Conservation (phyloP, 2,888 invertebrate genomes). For the Ennomos fuscantarius region DNA sequence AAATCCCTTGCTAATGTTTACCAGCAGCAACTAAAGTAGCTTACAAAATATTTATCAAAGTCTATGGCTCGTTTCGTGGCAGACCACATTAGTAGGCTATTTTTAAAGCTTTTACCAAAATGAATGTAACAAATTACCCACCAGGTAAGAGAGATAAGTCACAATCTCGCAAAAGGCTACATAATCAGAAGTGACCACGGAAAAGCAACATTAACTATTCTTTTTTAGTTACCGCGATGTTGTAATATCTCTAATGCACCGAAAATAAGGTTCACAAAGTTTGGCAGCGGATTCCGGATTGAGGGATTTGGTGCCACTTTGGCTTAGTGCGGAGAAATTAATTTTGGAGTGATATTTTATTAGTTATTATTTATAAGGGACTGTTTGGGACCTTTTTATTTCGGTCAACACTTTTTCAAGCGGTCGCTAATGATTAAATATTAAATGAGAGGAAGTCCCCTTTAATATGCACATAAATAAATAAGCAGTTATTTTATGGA, state of each 20-base stretch:
- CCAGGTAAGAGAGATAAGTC: constrained; percentile 7
- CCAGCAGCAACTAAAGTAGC: no score
- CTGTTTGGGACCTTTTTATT: no score
- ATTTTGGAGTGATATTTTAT: background rate
- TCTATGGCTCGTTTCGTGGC: background rate
- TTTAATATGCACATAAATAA: no score
- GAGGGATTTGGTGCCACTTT: background rate
- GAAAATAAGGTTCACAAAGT: constrained; percentile 25
- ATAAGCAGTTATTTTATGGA: no score
- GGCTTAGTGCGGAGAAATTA: constrained; percentile 4
- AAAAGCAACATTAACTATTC: constrained; percentile 38
- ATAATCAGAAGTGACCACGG: constrained; percentile 37
- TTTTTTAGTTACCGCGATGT: constrained; percentile 28
- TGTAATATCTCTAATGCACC: constrained; percentile 31
- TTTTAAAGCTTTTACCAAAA: constrained; percentile 39
- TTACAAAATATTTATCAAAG: no score
- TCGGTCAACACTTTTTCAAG: no score
- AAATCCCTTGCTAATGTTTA: no score
- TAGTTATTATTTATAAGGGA: background rate
- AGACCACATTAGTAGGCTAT: constrained; percentile 17
- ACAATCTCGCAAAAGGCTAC: constrained; percentile 22
- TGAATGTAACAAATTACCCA: constrained; percentile 28
- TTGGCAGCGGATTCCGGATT: constrained; percentile 10
- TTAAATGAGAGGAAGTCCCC: no score
- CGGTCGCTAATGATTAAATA: no score